Evolutionary conservation across 2,888 invertebrate genomes (phyloP).

Genomic region (Apotomis turbidana): DNA sequence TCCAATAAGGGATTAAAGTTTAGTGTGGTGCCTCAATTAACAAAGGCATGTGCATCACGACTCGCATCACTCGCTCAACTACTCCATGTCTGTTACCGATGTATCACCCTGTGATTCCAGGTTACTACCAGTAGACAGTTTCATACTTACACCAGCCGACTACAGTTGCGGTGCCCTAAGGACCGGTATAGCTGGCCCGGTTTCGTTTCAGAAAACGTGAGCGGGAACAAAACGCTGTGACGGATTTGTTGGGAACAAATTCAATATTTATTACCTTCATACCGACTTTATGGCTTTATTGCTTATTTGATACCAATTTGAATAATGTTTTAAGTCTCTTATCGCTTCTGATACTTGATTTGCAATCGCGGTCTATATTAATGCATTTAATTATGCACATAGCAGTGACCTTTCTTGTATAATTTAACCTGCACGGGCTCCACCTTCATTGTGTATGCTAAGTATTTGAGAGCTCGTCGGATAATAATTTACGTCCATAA

Average conservation of each 20-base stretch:
- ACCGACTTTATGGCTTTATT: conserved; percentile 45
- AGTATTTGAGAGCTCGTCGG: too few species aligned
- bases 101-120: conserved; percentile 43
- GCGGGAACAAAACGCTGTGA: conserved; percentile 56
- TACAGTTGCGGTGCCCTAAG: conserved; percentile 46
- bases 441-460: too few species aligned
- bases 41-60: neutral
- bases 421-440: too few species aligned
- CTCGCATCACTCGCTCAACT: neutral
- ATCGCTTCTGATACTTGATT: conserved; percentile 34
- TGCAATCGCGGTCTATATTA: conserved; percentile 4
- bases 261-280: conserved; percentile 48
- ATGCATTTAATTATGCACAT: neutral
- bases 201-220: conserved; percentile 62
- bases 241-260: conserved; percentile 64
- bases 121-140: conserved; percentile 44
- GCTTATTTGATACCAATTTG: conserved; percentile 48
- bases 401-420: neutral
- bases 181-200: conserved; percentile 65
- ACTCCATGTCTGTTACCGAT: neutral
- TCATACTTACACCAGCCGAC: conserved; percentile 43
- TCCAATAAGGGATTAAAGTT: neutral
- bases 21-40: neutral
- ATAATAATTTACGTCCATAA: too few species aligned
- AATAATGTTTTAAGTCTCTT: conserved; percentile 41